Evolutionary conservation across 1,140 invertebrate genomes (phyloP).

Genomic region (Cyclina sinensis): DNA sequence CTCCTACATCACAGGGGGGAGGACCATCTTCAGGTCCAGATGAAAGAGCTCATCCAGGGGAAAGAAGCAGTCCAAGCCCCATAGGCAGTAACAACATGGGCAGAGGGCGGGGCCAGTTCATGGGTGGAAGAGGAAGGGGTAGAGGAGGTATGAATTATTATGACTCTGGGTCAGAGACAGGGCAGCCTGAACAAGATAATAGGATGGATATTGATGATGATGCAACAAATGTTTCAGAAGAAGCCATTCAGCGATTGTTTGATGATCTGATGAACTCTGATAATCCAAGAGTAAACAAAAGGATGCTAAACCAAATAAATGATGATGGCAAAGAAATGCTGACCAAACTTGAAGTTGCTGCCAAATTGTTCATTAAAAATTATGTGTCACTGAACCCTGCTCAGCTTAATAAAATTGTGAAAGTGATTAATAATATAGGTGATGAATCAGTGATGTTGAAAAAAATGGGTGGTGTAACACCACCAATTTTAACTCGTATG

Average conservation of each 20-base stretch:
- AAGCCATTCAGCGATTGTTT: not conserved
- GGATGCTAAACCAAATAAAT: conserved; percentile 56
- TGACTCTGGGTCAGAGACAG: conserved; percentile 11
- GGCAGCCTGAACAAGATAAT: not conserved
- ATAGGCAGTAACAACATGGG: not conserved
- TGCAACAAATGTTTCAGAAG: not conserved
- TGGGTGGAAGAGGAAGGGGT: conserved; percentile 15
- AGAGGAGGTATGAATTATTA: conserved; percentile 39
- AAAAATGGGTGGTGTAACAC: conserved; percentile 31
- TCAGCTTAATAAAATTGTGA: conserved; percentile 62
- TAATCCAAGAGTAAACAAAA: conserved; percentile 52
- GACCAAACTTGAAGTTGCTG: conserved; percentile 37
- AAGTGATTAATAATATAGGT: conserved; percentile 47
- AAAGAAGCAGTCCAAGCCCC: not conserved
- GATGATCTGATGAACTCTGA: conserved; percentile 24
- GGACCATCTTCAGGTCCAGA: not conserved
- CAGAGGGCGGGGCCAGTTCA: conserved; percentile 6
- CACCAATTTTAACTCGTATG: conserved; percentile 36
- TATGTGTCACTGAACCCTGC: conserved; percentile 55
- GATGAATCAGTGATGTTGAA: conserved; percentile 54
- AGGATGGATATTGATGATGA: conserved; percentile 6
- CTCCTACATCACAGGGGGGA: not conserved
- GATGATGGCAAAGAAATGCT: conserved; percentile 49
- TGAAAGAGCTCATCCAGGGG: no score
- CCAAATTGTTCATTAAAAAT: conserved; percentile 35